A percentile compares a stretch with the other conserved stretches of the same genome.
These are phyloP conservation scores for Oenanthe oenanthe DNA, from an alignment of 2,113 vertebrate genomes.

Conservation along the genomic window DNA sequence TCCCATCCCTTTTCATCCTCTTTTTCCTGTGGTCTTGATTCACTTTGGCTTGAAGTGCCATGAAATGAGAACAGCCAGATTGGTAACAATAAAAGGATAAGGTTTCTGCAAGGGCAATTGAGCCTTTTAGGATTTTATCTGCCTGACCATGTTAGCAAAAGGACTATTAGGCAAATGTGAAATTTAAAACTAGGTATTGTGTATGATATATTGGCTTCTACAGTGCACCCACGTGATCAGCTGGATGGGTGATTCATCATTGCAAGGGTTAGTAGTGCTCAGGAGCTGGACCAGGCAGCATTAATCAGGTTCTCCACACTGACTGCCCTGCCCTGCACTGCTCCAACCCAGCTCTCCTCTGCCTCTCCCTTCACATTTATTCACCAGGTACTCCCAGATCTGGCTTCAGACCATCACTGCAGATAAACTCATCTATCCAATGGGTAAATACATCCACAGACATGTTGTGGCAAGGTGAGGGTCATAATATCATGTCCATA, in stretches of 20 bases:
- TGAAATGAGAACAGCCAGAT: neutral
- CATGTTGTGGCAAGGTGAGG: neutral
- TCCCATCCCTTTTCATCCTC: neutral
- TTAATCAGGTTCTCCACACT: neutral
- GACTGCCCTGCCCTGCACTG: neutral
- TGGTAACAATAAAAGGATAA: neutral
- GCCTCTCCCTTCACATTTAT: neutral
- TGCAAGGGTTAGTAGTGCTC: neutral
- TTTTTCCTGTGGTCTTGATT: neutral
- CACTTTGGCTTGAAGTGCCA: neutral
- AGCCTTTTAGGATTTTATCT: slow-evolving; percentile 26
- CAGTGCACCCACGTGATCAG: neutral
- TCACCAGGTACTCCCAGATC: neutral
- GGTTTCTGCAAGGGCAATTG: neutral
- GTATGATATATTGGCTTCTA: neutral
- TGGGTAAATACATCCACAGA: neutral
- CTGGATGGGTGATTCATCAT: neutral
- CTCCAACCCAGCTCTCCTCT: neutral
- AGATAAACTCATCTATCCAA: neutral
- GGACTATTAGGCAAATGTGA: neutral
- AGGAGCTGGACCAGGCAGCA: neutral
- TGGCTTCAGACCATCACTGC: neutral
- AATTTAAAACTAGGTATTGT: neutral
- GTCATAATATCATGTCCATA: neutral
- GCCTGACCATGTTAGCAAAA: neutral